Evolutionary conservation across 2,888 invertebrate genomes (phyloP).

Genomic region (Drosophila niveifrons): DNA sequence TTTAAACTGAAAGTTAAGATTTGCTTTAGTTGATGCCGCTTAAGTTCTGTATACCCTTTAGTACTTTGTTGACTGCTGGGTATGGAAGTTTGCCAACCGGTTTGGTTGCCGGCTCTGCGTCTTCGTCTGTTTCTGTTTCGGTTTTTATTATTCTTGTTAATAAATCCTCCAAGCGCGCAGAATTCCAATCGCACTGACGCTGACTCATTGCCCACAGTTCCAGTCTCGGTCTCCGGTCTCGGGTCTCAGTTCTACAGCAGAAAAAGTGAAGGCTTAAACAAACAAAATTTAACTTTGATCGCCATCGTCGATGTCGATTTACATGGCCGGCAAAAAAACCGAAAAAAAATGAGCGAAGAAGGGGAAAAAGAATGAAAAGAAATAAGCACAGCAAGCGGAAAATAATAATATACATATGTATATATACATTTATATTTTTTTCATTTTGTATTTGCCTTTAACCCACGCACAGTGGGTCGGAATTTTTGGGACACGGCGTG

Average conservation of each 20-base stretch:
- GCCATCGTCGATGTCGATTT: slow-evolving; percentile 57
- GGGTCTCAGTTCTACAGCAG: slow-evolving; percentile 32
- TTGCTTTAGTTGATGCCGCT: too few relatives aligned
- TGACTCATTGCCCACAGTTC: slow-evolving; percentile 67
- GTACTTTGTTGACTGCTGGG: slow-evolving; percentile 9
- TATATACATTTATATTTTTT: slow-evolving; percentile 13
- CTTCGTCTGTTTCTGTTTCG: slow-evolving; percentile 50
- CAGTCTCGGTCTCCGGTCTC: slow-evolving; percentile 18
- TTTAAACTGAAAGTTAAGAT: not conserved
- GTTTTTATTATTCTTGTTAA: slow-evolving; percentile 80
- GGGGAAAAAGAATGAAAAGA: slow-evolving; percentile 21
- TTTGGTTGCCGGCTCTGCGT: slow-evolving; percentile 52
- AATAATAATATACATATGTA: slow-evolving; percentile 33
- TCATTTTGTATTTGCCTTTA: slow-evolving; percentile 21
- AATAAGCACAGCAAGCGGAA: slow-evolving; percentile 47
- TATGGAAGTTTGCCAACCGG: slow-evolving; percentile 53
- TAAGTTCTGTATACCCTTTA: slow-evolving; percentile 6
- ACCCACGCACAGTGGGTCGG: slow-evolving; percentile 75
- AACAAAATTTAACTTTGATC: slow-evolving; percentile 64
- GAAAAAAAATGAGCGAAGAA: not conserved
- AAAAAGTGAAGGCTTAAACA: slow-evolving; percentile 75
- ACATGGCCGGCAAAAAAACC: slow-evolving; percentile 60
- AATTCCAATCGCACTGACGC: slow-evolving; percentile 72
- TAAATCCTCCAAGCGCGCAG: slow-evolving; percentile 81
- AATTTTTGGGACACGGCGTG: slow-evolving; percentile 56